Evolutionary conservation across 2,797 vertebrate species (phyloP).

Genomic region (Ibycter americanus): DNA sequence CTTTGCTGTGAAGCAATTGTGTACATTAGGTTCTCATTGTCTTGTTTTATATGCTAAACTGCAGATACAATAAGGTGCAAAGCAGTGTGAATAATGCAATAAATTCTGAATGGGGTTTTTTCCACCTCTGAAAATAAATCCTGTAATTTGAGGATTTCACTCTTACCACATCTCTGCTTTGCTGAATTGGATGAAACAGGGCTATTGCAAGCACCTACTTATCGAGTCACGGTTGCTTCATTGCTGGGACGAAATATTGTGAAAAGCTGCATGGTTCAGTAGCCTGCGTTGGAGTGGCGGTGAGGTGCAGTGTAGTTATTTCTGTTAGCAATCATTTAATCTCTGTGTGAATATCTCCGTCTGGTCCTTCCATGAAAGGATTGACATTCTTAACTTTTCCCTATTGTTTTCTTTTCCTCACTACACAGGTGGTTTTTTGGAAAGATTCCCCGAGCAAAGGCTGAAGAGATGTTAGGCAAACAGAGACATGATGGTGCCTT

Average conservation of each 20-base stretch:
- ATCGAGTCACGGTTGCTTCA: background rate
- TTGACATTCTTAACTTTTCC: background rate
- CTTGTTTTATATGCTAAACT: background rate
- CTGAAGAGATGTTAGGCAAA: conserved; percentile 98
- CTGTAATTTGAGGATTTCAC: background rate
- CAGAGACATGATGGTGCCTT: conserved; percentile 98
- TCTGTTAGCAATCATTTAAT: background rate
- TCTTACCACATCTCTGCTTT: background rate
- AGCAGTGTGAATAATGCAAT: background rate
- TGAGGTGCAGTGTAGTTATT: background rate
- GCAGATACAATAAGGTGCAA: background rate
- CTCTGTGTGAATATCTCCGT: background rate
- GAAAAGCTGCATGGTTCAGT: background rate
- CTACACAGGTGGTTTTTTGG: conserved; percentile 95
- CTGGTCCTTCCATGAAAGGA: background rate
- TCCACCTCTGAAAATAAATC: background rate
- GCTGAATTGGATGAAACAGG: background rate
- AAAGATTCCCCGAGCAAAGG: conserved; percentile 96
- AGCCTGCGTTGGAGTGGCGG: background rate
- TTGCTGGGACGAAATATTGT: background rate
- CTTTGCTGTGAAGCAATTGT: background rate
- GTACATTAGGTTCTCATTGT: background rate
- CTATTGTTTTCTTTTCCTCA: background rate
- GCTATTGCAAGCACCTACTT: background rate
- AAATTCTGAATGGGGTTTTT: background rate